Conservation (phyloP, 2,113 vertebrate genomes). For the Epinephelus cyanopodus region DNA sequence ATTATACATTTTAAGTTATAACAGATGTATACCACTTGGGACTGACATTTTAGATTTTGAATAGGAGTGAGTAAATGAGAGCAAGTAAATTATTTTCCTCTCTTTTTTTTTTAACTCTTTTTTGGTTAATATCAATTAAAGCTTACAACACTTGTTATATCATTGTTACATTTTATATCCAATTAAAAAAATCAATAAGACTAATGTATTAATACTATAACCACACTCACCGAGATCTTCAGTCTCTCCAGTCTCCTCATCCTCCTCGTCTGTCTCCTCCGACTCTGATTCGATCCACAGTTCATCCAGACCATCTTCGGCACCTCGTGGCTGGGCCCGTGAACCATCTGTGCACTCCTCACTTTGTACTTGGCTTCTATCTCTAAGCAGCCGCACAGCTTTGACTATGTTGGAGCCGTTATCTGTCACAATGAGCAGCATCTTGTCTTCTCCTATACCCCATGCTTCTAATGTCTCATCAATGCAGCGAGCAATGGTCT, state of each 20-base stretch:
- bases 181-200: too few species aligned
- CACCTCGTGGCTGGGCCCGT: not conserved
- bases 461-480: not conserved
- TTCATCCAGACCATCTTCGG: not conserved
- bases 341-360: not conserved
- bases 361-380: not conserved
- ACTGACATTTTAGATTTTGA: too few species aligned
- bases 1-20: too few species aligned
- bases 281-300: not conserved
- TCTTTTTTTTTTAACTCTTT: too few species aligned
- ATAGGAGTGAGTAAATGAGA: too few species aligned
- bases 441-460: not conserved
- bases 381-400: not conserved
- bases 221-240: not conserved
- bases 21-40: too few species aligned
- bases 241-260: not conserved
- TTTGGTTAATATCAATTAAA: too few species aligned
- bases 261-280: not conserved
- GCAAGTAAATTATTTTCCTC: too few species aligned
- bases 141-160: too few species aligned
- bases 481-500: not conserved
- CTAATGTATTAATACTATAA: too few species aligned
- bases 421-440: constrained; percentile 1
- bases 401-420: not conserved
- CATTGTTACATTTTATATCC: too few species aligned